Conservation (phyloP, 23 tunicate species). For the Trididemnum miniatum region DNA sequence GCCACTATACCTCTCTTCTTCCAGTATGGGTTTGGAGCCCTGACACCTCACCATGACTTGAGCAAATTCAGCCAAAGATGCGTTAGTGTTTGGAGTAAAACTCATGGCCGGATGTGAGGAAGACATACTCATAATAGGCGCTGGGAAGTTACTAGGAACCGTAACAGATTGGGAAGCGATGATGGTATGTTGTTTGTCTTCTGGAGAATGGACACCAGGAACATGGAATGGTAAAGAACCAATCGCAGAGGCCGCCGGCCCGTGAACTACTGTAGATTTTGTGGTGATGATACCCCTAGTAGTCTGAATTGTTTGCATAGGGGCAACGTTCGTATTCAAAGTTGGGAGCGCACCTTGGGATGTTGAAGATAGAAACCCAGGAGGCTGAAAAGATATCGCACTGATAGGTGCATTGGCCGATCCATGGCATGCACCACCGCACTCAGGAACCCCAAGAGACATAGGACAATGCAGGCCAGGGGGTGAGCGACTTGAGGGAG, state of each 20-base stretch:
- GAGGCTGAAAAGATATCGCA: neutral
- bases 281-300: neutral
- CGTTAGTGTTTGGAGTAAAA: neutral
- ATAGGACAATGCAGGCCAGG: neutral
- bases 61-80: neutral
- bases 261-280: neutral
- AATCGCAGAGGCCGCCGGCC: slow-evolving; percentile 15
- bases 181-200: neutral
- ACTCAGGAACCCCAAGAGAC: neutral
- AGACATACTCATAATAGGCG: neutral
- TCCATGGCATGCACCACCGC: neutral
- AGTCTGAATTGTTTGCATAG: neutral
- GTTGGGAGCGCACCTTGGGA: neutral
- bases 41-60: slow-evolving; percentile 8
- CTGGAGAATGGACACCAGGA: neutral
- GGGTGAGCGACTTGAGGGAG: neutral
- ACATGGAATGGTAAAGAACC: neutral
- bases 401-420: neutral
- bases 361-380: neutral
- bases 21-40: neutral
- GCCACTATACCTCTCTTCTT: neutral
- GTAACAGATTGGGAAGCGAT: neutral
- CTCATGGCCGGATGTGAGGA: neutral
- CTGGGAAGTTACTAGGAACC: neutral
- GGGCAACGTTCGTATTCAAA: neutral